A percentile compares a stretch with the other conserved stretches of the same genome.
phyloP scores from a whole-genome alignment of 1,140 invertebrate species.

The Dendroctonus valens region DNA sequence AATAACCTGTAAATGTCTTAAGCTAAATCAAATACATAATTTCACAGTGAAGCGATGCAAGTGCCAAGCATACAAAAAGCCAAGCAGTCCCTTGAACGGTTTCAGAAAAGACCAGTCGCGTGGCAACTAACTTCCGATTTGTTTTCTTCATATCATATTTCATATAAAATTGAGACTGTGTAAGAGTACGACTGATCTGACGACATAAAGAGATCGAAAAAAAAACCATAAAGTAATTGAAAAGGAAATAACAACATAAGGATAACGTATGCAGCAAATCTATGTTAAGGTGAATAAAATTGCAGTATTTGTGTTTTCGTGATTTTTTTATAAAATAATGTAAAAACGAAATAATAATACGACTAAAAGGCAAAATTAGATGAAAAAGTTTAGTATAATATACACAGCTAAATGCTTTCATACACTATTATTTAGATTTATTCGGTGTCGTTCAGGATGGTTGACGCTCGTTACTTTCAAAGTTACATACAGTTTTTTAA shows the following conservation, averaged over 20 bases:
- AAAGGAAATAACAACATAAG: constrained; percentile 35
- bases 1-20: constrained; percentile 1
- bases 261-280: constrained; percentile 49
- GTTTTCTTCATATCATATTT: constrained; percentile 1
- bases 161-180: neutral
- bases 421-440: constrained; percentile 33
- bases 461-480: constrained; percentile 5
- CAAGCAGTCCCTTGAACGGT: constrained; percentile 50
- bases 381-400: constrained; percentile 33
- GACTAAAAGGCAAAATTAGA: constrained; percentile 46
- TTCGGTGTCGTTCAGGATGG: constrained; percentile 12
- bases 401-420: constrained; percentile 40
- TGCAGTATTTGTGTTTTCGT: constrained; percentile 50
- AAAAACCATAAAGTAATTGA: constrained; percentile 21
- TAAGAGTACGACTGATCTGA: constrained; percentile 46
- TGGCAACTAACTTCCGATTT: constrained; percentile 57
- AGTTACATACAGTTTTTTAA: neutral
- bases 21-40: constrained; percentile 25
- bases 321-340: constrained; percentile 40
- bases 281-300: constrained; percentile 47
- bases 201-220: constrained; percentile 29
- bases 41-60: constrained; percentile 40
- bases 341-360: constrained; percentile 38
- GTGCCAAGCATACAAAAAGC: constrained; percentile 45
- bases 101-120: constrained; percentile 67